Evolutionary conservation across 64 coral and sea anemone genomes (phyloP).

Genomic region (Pocillopora verrucosa): DNA sequence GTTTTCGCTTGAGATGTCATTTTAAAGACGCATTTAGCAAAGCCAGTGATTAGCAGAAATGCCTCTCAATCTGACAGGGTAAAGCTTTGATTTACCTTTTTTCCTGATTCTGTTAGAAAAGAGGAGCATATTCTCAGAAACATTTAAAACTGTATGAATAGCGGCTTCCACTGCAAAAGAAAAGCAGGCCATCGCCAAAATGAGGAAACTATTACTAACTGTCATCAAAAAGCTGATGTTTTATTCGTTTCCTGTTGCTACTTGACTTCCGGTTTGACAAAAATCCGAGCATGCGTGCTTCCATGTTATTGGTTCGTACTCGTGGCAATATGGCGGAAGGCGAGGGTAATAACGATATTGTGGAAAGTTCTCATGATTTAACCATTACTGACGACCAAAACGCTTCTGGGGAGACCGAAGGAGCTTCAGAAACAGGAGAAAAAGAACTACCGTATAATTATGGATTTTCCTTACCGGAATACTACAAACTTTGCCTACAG

Average conservation of each 20-base stretch:
- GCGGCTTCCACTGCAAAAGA: too few relatives aligned
- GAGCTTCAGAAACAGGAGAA: background rate
- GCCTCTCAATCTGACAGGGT: too few relatives aligned
- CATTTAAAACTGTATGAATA: too few relatives aligned
- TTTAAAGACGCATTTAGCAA: too few relatives aligned
- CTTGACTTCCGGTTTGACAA: background rate
- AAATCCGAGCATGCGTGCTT: slow-evolving; percentile 14
- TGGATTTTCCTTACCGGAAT: slow-evolving; percentile 82
- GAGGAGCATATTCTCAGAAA: too few relatives aligned
- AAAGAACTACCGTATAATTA: slow-evolving; percentile 78
- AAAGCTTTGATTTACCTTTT: too few relatives aligned
- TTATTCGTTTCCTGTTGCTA: background rate
- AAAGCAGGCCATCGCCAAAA: too few relatives aligned
- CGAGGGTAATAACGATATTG: slow-evolving; percentile 40
- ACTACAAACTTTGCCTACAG: slow-evolving; percentile 90
- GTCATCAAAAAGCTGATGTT: too few relatives aligned
- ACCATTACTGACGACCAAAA: slow-evolving; percentile 88
- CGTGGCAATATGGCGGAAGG: slow-evolving; percentile 96
- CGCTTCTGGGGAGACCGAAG: background rate
- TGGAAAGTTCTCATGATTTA: slow-evolving; percentile 74
- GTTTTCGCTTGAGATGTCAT: too few relatives aligned
- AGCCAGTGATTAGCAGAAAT: too few relatives aligned
- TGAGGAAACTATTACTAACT: too few relatives aligned
- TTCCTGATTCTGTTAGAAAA: too few relatives aligned
- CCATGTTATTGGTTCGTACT: slow-evolving; percentile 48